Evolutionary conservation across 2,888 invertebrate species (phyloP).

Genomic region (Blastobasis adustella): DNA sequence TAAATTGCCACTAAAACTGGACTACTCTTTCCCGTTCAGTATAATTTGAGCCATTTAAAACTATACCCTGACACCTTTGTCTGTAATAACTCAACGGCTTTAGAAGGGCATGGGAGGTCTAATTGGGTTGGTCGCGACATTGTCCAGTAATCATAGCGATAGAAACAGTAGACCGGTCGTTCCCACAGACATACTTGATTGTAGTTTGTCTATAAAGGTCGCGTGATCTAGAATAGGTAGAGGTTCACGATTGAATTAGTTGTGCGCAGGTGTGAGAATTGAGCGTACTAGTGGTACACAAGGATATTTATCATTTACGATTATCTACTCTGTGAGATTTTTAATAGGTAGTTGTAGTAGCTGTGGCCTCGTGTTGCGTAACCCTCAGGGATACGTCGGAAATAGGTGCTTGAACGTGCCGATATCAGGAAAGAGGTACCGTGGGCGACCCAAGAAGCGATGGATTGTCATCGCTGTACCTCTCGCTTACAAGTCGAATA

Average conservation of each 20-base stretch:
- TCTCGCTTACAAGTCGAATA: no score
- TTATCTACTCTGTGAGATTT: no score
- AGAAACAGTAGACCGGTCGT: slow-evolving; percentile 13
- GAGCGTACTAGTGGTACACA: neutral
- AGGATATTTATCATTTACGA: neutral
- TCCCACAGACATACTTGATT: slow-evolving; percentile 31
- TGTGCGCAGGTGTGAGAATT: neutral
- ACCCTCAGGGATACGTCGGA: no score
- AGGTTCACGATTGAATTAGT: slow-evolving; percentile 1
- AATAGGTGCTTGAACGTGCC: no score
- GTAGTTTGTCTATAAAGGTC: slow-evolving; percentile 24
- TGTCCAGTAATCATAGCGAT: slow-evolving; percentile 10
- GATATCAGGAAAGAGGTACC: no score
- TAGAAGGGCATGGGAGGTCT: slow-evolving; percentile 2
- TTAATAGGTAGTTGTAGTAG: no score
- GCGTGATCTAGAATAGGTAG: slow-evolving; percentile 17
- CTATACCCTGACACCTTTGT: neutral
- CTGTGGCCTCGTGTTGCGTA: no score
- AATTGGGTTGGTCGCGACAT: slow-evolving; percentile 4
- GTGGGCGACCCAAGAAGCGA: no score
- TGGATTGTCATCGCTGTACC: no score
- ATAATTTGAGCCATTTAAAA: slow-evolving; percentile 24
- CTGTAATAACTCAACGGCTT: neutral
- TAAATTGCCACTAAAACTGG: slow-evolving; percentile 32
- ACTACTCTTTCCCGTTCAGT: slow-evolving; percentile 28